phyloP scores from a whole-genome alignment of 2,113 vertebrate species.

The Astur gentilis region DNA sequence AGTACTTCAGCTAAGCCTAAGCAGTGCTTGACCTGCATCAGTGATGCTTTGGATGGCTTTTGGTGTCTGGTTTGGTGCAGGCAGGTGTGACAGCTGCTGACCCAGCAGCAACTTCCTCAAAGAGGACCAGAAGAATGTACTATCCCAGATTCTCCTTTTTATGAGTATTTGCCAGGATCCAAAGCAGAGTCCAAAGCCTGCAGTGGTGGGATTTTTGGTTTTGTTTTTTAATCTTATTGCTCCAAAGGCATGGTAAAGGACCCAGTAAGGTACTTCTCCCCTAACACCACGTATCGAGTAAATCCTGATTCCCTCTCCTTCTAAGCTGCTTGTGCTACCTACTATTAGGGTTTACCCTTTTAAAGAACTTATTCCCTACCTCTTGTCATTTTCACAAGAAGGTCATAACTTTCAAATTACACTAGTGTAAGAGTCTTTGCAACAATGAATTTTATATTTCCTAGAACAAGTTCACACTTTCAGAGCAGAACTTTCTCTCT shows the following conservation, averaged over 20 bases:
- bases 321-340: background rate
- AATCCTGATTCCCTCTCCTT: background rate
- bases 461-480: background rate
- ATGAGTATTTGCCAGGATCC: background rate
- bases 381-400: background rate
- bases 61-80: background rate
- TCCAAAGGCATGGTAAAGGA: background rate
- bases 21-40: background rate
- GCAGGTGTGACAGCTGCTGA: fast-evolving
- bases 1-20: background rate
- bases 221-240: background rate
- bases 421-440: background rate
- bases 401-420: background rate
- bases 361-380: background rate
- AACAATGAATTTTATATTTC: background rate
- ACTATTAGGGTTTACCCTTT: background rate
- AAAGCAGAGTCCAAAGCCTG: background rate
- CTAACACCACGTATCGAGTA: background rate
- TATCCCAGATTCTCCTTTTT: background rate
- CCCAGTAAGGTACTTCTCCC: background rate
- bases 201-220: background rate
- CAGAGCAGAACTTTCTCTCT: background rate
- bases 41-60: background rate
- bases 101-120: background rate
- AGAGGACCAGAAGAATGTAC: background rate